These are phyloP conservation scores for Salarias fasciatus DNA, from an alignment of 2,797 vertebrate species.

Conservation along the genomic window DNA sequence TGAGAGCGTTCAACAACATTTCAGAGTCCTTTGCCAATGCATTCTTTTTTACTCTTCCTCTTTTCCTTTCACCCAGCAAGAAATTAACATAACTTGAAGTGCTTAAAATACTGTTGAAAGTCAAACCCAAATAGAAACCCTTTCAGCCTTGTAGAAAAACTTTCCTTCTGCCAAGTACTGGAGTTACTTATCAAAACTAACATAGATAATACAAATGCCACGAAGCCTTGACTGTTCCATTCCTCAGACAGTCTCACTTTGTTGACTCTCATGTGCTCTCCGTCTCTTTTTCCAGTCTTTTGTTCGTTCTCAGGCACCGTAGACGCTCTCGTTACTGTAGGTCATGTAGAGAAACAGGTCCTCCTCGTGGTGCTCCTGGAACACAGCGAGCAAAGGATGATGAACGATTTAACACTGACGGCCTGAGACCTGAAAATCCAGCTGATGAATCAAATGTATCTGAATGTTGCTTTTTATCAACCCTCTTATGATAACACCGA, in stretches of 20 bases:
- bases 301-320: conserved; percentile 88
- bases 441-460: too few relatives aligned
- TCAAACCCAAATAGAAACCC: conserved; percentile 18
- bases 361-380: conserved; percentile 95
- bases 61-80: conserved; percentile 20
- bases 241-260: conserved; percentile 26
- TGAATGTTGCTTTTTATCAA: too few relatives aligned
- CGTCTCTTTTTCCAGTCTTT: conserved; percentile 22
- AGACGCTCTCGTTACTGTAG: conserved; percentile 98
- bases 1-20: conserved; percentile 51
- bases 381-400: conserved; percentile 26
- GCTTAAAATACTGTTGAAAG: conserved; percentile 63
- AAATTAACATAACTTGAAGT: conserved; percentile 43
- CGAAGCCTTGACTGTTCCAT: conserved; percentile 51
- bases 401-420: too few relatives aligned
- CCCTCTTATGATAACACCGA: too few relatives aligned
- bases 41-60: conserved; percentile 17
- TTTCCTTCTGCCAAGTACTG: conserved; percentile 38
- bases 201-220: conserved; percentile 63
- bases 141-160: conserved; percentile 20
- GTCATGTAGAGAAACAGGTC: conserved; percentile 98
- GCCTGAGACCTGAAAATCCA: too few relatives aligned
- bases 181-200: conserved; percentile 55
- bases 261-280: conserved; percentile 34
- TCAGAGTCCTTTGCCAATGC: conserved; percentile 37